Conservation (phyloP, 1,140 invertebrate species). For the Acromyrmex charruanus region DNA sequence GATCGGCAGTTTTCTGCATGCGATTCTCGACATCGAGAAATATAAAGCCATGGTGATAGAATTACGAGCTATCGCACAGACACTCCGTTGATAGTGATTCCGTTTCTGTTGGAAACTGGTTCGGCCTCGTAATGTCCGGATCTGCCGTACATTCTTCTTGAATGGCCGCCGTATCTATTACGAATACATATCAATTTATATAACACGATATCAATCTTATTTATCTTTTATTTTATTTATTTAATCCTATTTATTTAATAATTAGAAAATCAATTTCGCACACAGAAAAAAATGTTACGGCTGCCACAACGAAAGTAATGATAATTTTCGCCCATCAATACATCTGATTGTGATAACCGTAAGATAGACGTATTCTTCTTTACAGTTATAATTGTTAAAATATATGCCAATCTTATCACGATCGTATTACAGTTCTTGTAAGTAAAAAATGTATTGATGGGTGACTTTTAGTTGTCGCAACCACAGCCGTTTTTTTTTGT, state of each 20-base stretch:
- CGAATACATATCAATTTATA: conserved; percentile 40
- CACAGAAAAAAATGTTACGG: too few species aligned
- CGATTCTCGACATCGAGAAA: conserved; percentile 20
- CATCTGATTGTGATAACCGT: too few species aligned
- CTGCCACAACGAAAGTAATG: too few species aligned
- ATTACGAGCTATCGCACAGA: conserved; percentile 88
- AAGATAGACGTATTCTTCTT: too few species aligned
- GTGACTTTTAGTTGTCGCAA: too few species aligned
- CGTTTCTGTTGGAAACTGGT: conserved; percentile 88
- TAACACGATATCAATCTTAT: conserved; percentile 65
- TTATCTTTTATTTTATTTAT: conserved; percentile 28
- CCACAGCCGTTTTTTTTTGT: too few species aligned
- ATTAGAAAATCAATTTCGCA: too few species aligned
- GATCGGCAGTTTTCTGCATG: background rate
- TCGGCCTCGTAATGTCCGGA: conserved; percentile 91
- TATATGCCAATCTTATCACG: background rate
- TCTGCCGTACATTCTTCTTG: conserved; percentile 88
- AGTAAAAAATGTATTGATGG: too few species aligned
- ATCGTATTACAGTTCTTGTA: too few species aligned
- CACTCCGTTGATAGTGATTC: conserved; percentile 91
- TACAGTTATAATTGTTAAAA: too few species aligned
- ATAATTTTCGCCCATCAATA: too few species aligned
- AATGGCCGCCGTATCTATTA: conserved; percentile 87
- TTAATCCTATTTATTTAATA: too few species aligned
- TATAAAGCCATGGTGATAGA: background rate